Evolutionary conservation across 2,113 vertebrate genomes (phyloP), one percentile per base, ranked within the genome.

Genomic region (Platysternon megacephalum): DNA sequence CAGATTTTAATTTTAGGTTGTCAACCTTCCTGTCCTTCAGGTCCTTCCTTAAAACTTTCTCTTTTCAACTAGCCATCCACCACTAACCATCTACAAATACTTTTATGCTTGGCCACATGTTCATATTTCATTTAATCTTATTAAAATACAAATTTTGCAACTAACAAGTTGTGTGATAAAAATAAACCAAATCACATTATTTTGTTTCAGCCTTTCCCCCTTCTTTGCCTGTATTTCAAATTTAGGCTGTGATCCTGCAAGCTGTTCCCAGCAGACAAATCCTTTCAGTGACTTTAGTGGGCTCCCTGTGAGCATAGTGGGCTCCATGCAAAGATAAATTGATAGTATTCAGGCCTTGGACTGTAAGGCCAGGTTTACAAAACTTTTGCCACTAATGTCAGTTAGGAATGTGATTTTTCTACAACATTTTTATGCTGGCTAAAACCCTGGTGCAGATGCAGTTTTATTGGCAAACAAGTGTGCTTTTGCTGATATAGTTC

Each of bases 21-120:
- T 17, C 46, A 16, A 3, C 4, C 0, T 6, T 61, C 5, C 2
- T 49, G 1, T 9, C 22, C 46, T 39, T 14, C 55, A 4, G 0
- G 13, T 0, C 10, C 68, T 78, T 52, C 58, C 48, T 80, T 51
- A 19, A 29, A 51, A 82, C 35, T 19, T 48, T 79, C 90, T 82
- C 21, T 0, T 80, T 4, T 6, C 3, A 1, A 24, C 46, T 51
- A 53, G 8, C 58, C 2, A 8, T 83, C 68, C 24, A 8, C 6
- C 19, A 39, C 9, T 72, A 72, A 39, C 61, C 17, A 56, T 61
- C 28, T 61, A 61, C 28, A 6, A 32, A 61, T n/a, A 68, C 16
- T n/a, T 68, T 68, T 68, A 68, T 68, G 35, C 16, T 68, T 72
- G 17, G 39, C n/a, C 5, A 93, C 42, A 6, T 2, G 0, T 7